Base-by-base conservation (phyloP, 1,140 invertebrate species). In the Sycophila sp. region DNA sequence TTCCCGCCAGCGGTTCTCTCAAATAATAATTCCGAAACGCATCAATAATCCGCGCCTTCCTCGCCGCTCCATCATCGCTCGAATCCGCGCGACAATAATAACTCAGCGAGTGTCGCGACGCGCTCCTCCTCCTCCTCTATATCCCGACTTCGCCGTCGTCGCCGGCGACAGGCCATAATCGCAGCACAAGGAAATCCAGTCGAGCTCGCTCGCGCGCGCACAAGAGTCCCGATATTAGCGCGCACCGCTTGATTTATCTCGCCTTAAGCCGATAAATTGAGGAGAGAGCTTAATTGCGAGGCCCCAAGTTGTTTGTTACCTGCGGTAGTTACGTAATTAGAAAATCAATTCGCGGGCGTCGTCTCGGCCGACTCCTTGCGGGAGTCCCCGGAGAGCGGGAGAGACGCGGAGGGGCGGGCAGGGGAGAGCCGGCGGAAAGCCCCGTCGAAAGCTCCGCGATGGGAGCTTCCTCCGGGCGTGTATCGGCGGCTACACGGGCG, bases 11-110 rank as follows among this genome's bases (percentile, higher is more conserved):
- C 34, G 10, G n/a, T 22, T 47, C 17, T 6, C 40, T 11, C 13
- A 45, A 47, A 17, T 17, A 65, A 71, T 60, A 49, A 47, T 65
- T 71, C 32, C 2, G 34, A 65, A 66, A 34, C 40, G 55, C 69
- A 71, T 71, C 69, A 53, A 71, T 71, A 71, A 66, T 30, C 34
- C 30, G 45, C 42, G n/a, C 36, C 24, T 70, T 64, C 38, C 58
- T 47, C 24, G n/a, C 28, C 55, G 60, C 65, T 71, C 60, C 69
- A 71, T 66, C 62, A 65, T 65, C 62, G 32, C 51, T 47, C 32
- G 62, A 65, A 59, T 65, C 69, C 55, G 53, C 45, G 69, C 69
- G 69, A 71, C 60, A 71, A 71, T 65, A 71, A 71, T 71, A 71
- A 71, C 69, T 64, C 62, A 59, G 51, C 17, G n/a, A n/a, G n/a